Evolutionary conservation across 37 sponge, comb jelly and placozoan genomes (phyloP).

Genomic region (Mnemiopsis leidyi): DNA sequence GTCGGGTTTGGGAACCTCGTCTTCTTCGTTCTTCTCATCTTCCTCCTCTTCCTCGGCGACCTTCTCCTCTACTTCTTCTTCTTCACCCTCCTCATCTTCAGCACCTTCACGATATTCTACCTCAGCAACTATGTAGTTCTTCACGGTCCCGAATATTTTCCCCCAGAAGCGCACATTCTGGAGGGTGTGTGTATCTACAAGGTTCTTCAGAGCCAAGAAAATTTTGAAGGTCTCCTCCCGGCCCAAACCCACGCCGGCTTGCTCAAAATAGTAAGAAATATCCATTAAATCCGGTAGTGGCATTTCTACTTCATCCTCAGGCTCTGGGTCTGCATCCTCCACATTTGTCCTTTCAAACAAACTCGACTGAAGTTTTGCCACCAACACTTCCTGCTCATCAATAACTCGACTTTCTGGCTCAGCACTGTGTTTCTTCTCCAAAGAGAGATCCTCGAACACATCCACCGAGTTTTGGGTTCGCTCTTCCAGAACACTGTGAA

Average conservation of each 20-base stretch:
- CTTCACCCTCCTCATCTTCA: conserved; percentile 84
- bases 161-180: conserved; percentile 92
- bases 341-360: conserved; percentile 72
- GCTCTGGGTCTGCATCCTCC: conserved; percentile 75
- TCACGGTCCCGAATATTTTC: conserved; percentile 84
- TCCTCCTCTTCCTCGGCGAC: conserved; percentile 51
- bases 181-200: conserved; percentile 71
- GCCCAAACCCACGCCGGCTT: conserved; percentile 87
- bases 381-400: conserved; percentile 70
- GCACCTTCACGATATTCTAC: conserved; percentile 77
- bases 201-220: conserved; percentile 85
- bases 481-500: conserved; percentile 8
- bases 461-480: conserved; percentile 16
- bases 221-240: conserved; percentile 79
- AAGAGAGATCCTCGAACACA: conserved; percentile 23
- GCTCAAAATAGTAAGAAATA: conserved; percentile 75
- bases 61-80: conserved; percentile 70
- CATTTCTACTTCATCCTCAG: conserved; percentile 78
- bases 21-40: conserved; percentile 73
- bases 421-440: not conserved
- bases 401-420: conserved; percentile 68
- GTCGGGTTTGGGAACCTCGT: conserved; percentile 79
- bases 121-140: conserved; percentile 90
- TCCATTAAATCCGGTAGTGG: conserved; percentile 91
- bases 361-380: conserved; percentile 74